Base-by-base conservation (phyloP, 2,888 invertebrate genomes). In the Hyppa rectilinea region DNA sequence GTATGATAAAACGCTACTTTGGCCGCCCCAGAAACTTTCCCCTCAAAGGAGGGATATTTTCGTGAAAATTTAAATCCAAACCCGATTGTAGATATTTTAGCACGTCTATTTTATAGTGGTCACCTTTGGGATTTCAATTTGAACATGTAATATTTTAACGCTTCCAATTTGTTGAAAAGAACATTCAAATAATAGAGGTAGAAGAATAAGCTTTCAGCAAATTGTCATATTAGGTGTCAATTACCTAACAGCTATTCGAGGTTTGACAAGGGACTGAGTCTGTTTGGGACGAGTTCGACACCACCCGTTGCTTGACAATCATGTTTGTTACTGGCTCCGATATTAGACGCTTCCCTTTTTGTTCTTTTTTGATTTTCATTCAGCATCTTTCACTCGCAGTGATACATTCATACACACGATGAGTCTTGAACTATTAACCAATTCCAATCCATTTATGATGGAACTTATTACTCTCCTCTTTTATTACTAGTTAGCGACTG, bases 1-100 rank as follows among this genome's bases (percentile, higher is more conserved):
- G 85, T 80, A 83, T 85, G 85, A 86, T 85, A 85, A 85, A 84
- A 84, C 76, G 84, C 86, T 75, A 84, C 79, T 84, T 84, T 85
- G 75, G 74, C 74, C 74, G 78, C 76, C 55, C 82, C 75, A 81
- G 66, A 78, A 81, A 80, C 75, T 84, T 86, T 84, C 73, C 59
- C 72, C 83, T 74, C 78, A 73, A 66, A 71, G 84, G 85, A 85
- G 83, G 79, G 43, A 87, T 87, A 87, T 89, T 87, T 87, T 84
- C 68, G 62, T 62, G 77, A 81, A 71, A 86, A 84, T 86, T 82
- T 82, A 80, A 82, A 82, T 73, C 81, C 71, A 34, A 70, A 75
- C 71, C 56, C 81, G 72, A 86, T 78, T 76, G 53, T 61, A 43
- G 65, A 72, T 74, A 77, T 78, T 83, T 75, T 68, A 77, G 45